Evolutionary conservation across 2,797 vertebrate genomes (phyloP).

Genomic region (Ptychadena robeensis): DNA sequence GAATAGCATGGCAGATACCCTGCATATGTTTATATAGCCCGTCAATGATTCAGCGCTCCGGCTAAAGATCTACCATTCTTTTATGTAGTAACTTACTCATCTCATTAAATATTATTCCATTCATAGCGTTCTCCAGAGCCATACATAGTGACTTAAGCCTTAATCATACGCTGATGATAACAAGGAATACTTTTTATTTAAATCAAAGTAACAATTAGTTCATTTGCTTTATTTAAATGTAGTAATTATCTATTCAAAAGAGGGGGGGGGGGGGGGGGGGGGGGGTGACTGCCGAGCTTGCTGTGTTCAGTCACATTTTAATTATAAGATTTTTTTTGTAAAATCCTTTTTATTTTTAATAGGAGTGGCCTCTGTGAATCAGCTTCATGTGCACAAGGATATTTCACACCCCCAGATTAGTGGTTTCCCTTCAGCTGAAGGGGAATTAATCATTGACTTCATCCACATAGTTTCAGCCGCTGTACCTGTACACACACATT

Average conservation of each 20-base stretch:
- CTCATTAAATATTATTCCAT: constrained; percentile 24
- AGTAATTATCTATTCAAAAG: background rate
- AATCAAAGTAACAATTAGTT: background rate
- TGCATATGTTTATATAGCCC: constrained; percentile 33
- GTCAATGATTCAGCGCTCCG: constrained; percentile 31
- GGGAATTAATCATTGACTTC: constrained; percentile 1
- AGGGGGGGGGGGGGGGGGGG: too few relatives aligned
- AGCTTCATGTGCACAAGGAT: background rate
- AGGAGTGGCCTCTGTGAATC: background rate
- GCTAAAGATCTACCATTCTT: constrained; percentile 14
- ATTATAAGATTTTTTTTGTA: background rate
- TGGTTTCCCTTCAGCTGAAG: background rate
- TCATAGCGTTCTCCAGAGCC: background rate
- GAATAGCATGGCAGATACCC: constrained; percentile 14
- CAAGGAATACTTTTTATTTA: background rate
- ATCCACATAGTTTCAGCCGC: background rate
- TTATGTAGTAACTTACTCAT: constrained; percentile 1
- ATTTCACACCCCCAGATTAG: background rate
- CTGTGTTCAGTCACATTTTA: background rate
- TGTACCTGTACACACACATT: background rate
- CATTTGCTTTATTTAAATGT: background rate
- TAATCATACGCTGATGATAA: background rate
- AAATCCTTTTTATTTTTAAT: background rate
- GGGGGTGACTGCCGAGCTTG: background rate
- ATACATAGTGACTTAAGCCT: background rate